Evolutionary conservation across 2,888 invertebrate genomes (phyloP).

Genomic region (Darwinula stevensoni): DNA sequence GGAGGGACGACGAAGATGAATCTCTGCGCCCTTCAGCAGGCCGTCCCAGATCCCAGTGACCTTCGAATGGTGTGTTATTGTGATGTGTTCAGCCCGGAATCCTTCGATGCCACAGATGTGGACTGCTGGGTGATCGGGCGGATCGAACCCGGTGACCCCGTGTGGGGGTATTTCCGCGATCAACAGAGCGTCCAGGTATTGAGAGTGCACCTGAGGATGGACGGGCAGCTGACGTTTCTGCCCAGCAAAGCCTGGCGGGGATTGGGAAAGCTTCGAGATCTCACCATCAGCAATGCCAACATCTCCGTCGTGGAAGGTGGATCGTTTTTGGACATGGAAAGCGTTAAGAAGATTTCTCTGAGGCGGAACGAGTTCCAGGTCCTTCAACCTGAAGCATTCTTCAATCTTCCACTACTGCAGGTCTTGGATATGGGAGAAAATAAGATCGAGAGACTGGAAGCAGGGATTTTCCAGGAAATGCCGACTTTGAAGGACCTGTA

Average conservation of each 20-base stretch:
- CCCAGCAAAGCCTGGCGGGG: conserved; percentile 36
- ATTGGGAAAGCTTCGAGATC: conserved; percentile 29
- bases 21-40: no score
- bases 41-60: neutral
- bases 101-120: conserved; percentile 29
- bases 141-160: conserved; percentile 21
- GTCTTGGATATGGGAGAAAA: conserved; percentile 42
- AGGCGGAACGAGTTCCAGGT: conserved; percentile 33
- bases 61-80: conserved; percentile 25
- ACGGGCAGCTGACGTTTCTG: conserved; percentile 33
- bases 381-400: conserved; percentile 35
- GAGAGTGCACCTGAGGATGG: conserved; percentile 35
- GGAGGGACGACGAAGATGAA: no score
- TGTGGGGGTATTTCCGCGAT: conserved; percentile 41
- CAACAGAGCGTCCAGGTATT: conserved; percentile 33
- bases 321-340: conserved; percentile 40
- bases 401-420: conserved; percentile 35
- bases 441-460: conserved; percentile 35
- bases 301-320: conserved; percentile 34
- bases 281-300: conserved; percentile 38
- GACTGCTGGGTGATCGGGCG: conserved; percentile 46
- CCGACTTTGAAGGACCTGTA: conserved; percentile 22
- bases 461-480: conserved; percentile 37
- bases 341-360: conserved; percentile 31
- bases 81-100: conserved; percentile 22